Evolutionary conservation across 2,797 vertebrate genomes (phyloP).

Genomic region (Toxotes lorentzi): DNA sequence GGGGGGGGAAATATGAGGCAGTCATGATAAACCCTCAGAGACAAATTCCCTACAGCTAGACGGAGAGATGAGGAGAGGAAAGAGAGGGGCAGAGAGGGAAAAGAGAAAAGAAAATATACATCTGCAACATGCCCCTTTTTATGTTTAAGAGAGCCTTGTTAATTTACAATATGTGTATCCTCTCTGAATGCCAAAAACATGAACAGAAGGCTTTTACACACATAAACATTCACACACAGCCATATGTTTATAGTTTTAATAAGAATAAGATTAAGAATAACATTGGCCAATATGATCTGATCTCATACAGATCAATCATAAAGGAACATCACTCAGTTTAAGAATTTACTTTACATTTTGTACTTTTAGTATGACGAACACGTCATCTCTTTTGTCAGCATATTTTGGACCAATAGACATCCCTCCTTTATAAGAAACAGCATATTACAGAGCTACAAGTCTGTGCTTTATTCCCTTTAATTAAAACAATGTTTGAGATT

Average conservation of each 20-base stretch:
- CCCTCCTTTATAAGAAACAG: slow-evolving; percentile 19
- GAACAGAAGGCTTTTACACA: slow-evolving; percentile 22
- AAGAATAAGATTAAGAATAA: background rate
- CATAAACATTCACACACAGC: slow-evolving; percentile 25
- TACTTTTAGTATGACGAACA: slow-evolving; percentile 13
- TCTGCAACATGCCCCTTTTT: slow-evolving; percentile 45
- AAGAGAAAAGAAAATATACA: slow-evolving; percentile 54
- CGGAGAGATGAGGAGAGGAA: slow-evolving; percentile 60
- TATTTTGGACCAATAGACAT: slow-evolving; percentile 18
- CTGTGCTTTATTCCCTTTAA: slow-evolving; percentile 47
- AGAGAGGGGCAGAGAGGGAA: slow-evolving; percentile 40
- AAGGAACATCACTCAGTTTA: background rate
- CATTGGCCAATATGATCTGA: slow-evolving; percentile 18
- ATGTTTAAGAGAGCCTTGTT: slow-evolving; percentile 56
- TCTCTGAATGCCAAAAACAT: slow-evolving; percentile 24
- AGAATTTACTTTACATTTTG: slow-evolving; percentile 3
- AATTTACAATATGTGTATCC: slow-evolving; percentile 45
- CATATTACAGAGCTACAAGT: slow-evolving; percentile 6
- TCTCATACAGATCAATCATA: slow-evolving; percentile 38
- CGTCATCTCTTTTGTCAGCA: slow-evolving; percentile 21
- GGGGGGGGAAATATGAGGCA: slow-evolving; percentile 69
- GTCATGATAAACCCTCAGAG: slow-evolving; percentile 80
- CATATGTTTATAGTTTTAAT: background rate
- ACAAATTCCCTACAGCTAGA: slow-evolving; percentile 78
- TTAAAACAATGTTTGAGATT: slow-evolving; percentile 55